phyloP scores from a whole-genome alignment of 2,113 vertebrate genomes.

The Gyps fulvus region DNA sequence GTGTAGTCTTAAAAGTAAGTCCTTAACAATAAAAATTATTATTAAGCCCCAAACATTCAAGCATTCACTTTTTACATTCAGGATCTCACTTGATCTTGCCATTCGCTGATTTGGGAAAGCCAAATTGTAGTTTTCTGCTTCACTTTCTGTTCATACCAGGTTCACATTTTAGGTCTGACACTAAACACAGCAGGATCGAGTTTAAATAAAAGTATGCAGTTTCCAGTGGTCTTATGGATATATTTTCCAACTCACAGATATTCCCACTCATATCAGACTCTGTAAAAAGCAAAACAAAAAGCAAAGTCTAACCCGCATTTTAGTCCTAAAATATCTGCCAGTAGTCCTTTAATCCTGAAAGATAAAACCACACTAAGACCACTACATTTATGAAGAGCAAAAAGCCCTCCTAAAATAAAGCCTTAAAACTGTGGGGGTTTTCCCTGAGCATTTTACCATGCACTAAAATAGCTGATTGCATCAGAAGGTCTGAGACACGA shows the following conservation, averaged over 20 bases:
- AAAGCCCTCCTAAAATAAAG: background rate
- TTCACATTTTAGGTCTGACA: background rate
- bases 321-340: background rate
- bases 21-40: background rate
- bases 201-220: constrained; percentile 1
- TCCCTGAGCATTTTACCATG: background rate
- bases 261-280: background rate
- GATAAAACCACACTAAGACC: background rate
- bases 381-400: background rate
- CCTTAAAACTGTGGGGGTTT: background rate
- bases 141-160: background rate
- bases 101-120: background rate
- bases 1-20: background rate
- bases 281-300: background rate
- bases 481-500: background rate
- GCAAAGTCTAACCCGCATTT: background rate
- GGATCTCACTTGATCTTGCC: background rate
- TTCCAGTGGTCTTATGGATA: background rate
- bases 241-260: background rate
- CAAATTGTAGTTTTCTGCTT: background rate
- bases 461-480: background rate
- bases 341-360: constrained; percentile 3
- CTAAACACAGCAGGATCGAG: background rate
- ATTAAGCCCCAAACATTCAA: background rate
- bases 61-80: background rate